Base-by-base conservation (phyloP, 2,888 invertebrate species). In the Hemithea aestivaria region DNA sequence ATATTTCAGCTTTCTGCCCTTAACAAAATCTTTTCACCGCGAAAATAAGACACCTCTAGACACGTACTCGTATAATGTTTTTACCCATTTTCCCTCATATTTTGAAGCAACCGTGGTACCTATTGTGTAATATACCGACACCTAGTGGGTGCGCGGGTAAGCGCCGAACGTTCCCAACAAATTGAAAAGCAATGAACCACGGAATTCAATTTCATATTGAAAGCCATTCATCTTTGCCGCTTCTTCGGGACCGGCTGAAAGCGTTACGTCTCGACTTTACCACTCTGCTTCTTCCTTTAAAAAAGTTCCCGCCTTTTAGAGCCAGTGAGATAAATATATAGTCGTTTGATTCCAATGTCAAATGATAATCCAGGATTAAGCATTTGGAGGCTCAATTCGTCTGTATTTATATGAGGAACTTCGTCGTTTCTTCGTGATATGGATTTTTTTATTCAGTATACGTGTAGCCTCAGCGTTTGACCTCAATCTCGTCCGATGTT, bases 151-250 rank as follows among this genome's bases (percentile, higher is more conserved):
- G 36, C 69, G 69, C 63, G 66, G 71, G 77, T 77, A 80, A 83
- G 75, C 76, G 80, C 66, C 68, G 75, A 77, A 71, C 80, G 82
- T 71, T 79, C 80, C 77, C 70, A 77, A 84, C 85, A 87, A 87
- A 89, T 89, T 88, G 89, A 88, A 88, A 88, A 84, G 88, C 89
- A 89, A 90, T 89, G 89, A 89, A 89, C 89, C 89, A 87, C 89
- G 87, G 89, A 90, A 90, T 90, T 90, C 90, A 90, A 90, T 90
- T 90, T 90, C 88, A 89, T 89, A 90, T 90, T 89, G 89, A 89
- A 89, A 89, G 85, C 87, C 84, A 85, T 87, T 87, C 85, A 85
- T 87, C 87, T 85, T 84, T 82, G 80, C 80, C 80, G 82, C 82
- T 76, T 79, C 76, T 82, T 74, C 75, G 76, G 62, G 74, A 75